These are phyloP conservation scores for Corbicula japonica DNA, from an alignment of 2,888 invertebrate species.

Conservation along the genomic window DNA sequence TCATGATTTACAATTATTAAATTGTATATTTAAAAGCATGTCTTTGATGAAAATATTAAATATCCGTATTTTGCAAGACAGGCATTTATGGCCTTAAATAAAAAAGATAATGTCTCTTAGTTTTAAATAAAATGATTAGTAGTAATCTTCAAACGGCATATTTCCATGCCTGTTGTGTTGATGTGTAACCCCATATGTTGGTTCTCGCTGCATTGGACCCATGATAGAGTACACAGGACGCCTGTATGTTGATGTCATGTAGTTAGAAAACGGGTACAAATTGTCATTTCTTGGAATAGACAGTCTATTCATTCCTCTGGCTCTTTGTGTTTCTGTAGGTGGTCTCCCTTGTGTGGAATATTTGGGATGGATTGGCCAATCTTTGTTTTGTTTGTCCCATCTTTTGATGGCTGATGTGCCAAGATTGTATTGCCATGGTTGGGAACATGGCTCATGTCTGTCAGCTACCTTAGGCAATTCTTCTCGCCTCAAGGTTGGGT, in stretches of 20 bases:
- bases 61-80: too few species aligned
- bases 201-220: conserved; percentile 84
- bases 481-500: conserved; percentile 76
- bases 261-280: conserved; percentile 84
- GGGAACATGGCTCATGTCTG: conserved; percentile 77
- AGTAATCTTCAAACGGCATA: conserved; percentile 85
- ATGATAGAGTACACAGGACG: conserved; percentile 84
- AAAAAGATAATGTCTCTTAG: too few species aligned
- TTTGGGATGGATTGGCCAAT: conserved; percentile 78
- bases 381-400: conserved; percentile 79
- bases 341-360: conserved; percentile 76
- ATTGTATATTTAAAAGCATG: too few species aligned
- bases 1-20: too few species aligned
- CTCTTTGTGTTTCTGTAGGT: conserved; percentile 80
- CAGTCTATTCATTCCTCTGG: conserved; percentile 81
- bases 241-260: conserved; percentile 85
- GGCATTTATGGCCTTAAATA: too few species aligned
- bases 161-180: conserved; percentile 85
- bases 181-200: conserved; percentile 83
- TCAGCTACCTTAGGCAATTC: conserved; percentile 79
- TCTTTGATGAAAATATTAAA: too few species aligned
- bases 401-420: conserved; percentile 76
- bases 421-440: conserved; percentile 79
- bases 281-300: conserved; percentile 79
- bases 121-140: too few species aligned